These are phyloP conservation scores for Bursaphelenchus mucronatus DNA, from an alignment of 1,140 invertebrate genomes.

Conservation along the genomic window DNA sequence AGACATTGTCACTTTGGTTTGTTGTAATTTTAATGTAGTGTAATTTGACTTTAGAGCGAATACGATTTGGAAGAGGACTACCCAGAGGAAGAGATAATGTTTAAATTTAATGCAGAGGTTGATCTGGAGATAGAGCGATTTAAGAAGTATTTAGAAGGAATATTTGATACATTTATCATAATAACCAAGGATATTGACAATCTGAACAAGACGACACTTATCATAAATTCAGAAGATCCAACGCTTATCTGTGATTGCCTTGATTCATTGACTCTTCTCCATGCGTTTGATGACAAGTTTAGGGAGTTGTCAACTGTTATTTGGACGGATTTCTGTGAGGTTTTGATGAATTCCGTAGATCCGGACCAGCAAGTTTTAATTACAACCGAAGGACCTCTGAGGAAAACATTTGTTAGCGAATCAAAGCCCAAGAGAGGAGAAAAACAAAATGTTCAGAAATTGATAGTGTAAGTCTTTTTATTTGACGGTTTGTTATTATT, in stretches of 20 bases:
- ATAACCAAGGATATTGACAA: neutral
- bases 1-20: neutral
- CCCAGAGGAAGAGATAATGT: neutral
- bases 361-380: neutral
- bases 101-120: neutral
- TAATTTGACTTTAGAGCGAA: neutral
- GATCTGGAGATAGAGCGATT: slow-evolving; percentile 19
- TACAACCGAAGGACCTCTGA: neutral
- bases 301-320: neutral
- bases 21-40: neutral
- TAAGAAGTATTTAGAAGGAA: neutral
- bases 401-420: slow-evolving; percentile 7
- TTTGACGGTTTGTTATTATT: slow-evolving; percentile 14
- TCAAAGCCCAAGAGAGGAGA: neutral
- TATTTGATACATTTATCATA: slow-evolving; percentile 7
- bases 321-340: slow-evolving; percentile 16
- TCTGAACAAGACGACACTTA: neutral
- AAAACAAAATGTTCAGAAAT: slow-evolving; percentile 17
- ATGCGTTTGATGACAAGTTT: slow-evolving; percentile 6
- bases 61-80: slow-evolving; percentile 5
- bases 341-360: slow-evolving; percentile 5
- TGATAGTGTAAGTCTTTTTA: slow-evolving; percentile 12
- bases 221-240: slow-evolving; percentile 9
- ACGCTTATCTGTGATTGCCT: slow-evolving; percentile 4
- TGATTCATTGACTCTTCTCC: neutral